These are phyloP conservation scores for Maniola hyperantus DNA, from an alignment of 2,888 invertebrate genomes.

Conservation along the genomic window DNA sequence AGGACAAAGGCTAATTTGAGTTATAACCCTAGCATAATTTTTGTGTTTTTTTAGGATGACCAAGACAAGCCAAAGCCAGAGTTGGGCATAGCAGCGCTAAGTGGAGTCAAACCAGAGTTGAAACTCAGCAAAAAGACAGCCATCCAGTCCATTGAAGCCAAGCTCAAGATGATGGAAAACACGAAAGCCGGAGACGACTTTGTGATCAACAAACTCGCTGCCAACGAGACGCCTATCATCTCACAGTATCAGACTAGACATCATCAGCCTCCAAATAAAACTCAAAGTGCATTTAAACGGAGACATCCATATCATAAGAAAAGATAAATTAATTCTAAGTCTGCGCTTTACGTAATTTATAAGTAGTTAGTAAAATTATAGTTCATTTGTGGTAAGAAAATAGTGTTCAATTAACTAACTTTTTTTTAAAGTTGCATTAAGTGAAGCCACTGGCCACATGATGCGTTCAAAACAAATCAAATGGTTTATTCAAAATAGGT, in stretches of 20 bases:
- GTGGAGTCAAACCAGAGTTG: slow-evolving; percentile 83
- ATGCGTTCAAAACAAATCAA: too few species aligned
- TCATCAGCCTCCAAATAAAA: slow-evolving; percentile 64
- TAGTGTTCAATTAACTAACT: not conserved
- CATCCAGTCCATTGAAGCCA: slow-evolving; percentile 94
- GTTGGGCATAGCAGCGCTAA: slow-evolving; percentile 89
- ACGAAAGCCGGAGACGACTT: slow-evolving; percentile 87
- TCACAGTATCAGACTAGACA: slow-evolving; percentile 86
- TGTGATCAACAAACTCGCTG: slow-evolving; percentile 87
- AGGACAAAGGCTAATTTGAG: too few species aligned
- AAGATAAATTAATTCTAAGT: slow-evolving; percentile 54
- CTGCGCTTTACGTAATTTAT: not conserved
- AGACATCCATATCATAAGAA: slow-evolving; percentile 78
- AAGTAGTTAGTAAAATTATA: not conserved
- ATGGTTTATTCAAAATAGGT: too few species aligned
- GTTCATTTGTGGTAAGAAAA: slow-evolving; percentile 1
- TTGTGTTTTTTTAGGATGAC: slow-evolving; percentile 83
- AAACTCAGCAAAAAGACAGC: slow-evolving; percentile 90
- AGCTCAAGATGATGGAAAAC: slow-evolving; percentile 90
- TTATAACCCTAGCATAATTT: too few species aligned
- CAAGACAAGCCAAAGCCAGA: slow-evolving; percentile 89
- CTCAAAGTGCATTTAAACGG: slow-evolving; percentile 63
- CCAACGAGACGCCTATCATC: slow-evolving; percentile 85
- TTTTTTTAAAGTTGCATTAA: too few species aligned
- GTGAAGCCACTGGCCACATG: too few species aligned